Conservation (phyloP, 1,140 invertebrate genomes). For the Drosophila subpulchrella region DNA sequence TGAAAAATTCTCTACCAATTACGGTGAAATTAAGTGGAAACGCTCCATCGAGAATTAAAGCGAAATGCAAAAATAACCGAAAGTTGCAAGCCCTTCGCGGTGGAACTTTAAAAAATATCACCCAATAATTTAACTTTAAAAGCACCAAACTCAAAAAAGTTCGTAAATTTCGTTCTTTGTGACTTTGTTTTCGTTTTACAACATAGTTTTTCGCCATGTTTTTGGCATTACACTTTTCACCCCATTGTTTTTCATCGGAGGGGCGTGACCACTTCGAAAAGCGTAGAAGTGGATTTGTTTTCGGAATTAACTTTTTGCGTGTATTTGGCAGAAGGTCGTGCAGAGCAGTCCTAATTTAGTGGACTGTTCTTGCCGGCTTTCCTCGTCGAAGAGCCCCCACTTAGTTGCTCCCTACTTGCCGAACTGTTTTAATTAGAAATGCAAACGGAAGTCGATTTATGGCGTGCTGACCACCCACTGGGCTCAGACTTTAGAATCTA, state of each 20-base stretch:
- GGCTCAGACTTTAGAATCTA: slow-evolving; percentile 3
- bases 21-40: slow-evolving; percentile 52
- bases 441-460: slow-evolving; percentile 66
- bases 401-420: slow-evolving; percentile 27
- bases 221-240: slow-evolving; percentile 5
- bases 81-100: background rate
- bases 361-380: slow-evolving; percentile 15
- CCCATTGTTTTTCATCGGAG: background rate
- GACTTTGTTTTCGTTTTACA: background rate
- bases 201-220: background rate
- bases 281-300: slow-evolving; percentile 15
- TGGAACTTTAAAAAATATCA: background rate
- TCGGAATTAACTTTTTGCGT: slow-evolving; percentile 31
- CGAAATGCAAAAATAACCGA: slow-evolving; percentile 2
- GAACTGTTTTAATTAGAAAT: slow-evolving; percentile 67
- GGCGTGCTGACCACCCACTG: slow-evolving; percentile 43
- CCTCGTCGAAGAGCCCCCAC: slow-evolving; percentile 7
- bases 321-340: slow-evolving; percentile 30
- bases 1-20: slow-evolving; percentile 39
- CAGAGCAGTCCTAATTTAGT: slow-evolving; percentile 11
- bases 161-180: background rate
- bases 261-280: slow-evolving; percentile 28
- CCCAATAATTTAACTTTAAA: background rate
- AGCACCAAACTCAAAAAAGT: background rate
- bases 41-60: slow-evolving; percentile 12